Evolutionary conservation across 2,113 vertebrate species (phyloP), one percentile per base, ranked within the genome.

Genomic region (Neomonachus schauinslandi): DNA sequence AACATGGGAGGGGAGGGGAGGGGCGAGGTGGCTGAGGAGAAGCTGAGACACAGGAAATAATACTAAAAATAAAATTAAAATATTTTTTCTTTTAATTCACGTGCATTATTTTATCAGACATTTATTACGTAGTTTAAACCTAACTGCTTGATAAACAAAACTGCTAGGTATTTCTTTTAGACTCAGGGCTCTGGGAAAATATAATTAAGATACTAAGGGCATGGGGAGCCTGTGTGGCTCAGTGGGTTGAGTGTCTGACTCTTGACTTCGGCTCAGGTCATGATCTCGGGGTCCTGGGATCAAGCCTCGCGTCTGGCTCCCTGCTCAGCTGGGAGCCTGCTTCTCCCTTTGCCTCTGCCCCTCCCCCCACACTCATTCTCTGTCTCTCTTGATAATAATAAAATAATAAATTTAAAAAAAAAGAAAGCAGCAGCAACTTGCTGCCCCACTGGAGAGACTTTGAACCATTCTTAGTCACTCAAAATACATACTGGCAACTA

Each of bases 11-110:
- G 28, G 14, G 6, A 11, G 57, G 28, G 18, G 12, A 33, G 81
- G 24, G 55, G 55, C 0, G 2, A 24, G 4, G 21, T 5, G 7
- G n/a, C 4, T 9, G 14, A 5, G 31, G 11, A 8, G 4, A 59
- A 26, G 42, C 7, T 0, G 2, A n/a, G 53, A 89, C 19, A 4
- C 42, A 9, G 6, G 42, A 22, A 28, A 82, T 6, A 36, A 36
- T 8, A 69, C 36, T 36, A 36, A 69, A 69, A 36, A 69, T n/a
- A 71, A 67, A 42, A 42, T 19, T 51, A 76, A 57, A 9, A 49
- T 74, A 31, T 24, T 33, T 61, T 42, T 69, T 57, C 53, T 69
- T 90, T 90, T 14, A 77, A 61, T 46, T 84, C 15, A 63, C 3
- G 4, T 31, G 31, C 22, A 22, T 67, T 72, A 42, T 13, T 67